These are phyloP conservation scores for Scaptomyza cyrtandrae DNA, from an alignment of 2,888 invertebrate species.

Conservation along the genomic window DNA sequence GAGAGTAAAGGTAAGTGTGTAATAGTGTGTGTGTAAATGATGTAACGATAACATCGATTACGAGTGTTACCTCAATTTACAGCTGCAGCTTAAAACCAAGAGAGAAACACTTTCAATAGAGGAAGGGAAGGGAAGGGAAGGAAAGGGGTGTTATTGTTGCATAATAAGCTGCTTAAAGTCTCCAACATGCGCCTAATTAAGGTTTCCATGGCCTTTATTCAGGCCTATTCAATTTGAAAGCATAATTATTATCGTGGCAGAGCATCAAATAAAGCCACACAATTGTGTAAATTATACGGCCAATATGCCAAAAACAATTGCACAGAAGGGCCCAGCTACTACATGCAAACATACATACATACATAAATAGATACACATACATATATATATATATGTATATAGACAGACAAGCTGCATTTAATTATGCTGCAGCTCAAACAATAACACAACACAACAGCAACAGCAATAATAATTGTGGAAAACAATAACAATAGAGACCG, in stretches of 20 bases:
- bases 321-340: not conserved
- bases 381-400: too few relatives aligned
- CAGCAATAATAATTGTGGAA: constrained; percentile 61
- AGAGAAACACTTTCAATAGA: not conserved
- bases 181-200: constrained; percentile 28
- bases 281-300: constrained; percentile 57
- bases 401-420: constrained; percentile 52
- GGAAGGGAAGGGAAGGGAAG: not conserved
- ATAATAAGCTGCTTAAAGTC: constrained; percentile 32
- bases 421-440: constrained; percentile 61
- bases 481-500: constrained; percentile 54
- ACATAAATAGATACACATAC: too few relatives aligned
- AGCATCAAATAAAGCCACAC: constrained; percentile 35
- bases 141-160: not conserved
- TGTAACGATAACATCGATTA: constrained; percentile 15
- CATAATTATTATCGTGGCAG: constrained; percentile 58
- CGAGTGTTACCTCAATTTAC: constrained; percentile 6
- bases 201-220: not conserved
- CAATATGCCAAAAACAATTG: constrained; percentile 64
- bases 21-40: not conserved
- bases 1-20: constrained; percentile 5
- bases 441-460: constrained; percentile 29
- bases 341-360: too few relatives aligned
- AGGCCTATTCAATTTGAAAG: too few relatives aligned
- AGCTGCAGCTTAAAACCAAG: constrained; percentile 20